Evolutionary conservation across 2,797 vertebrate species (phyloP).

Genomic region (Paratrypauchen microcephalus): DNA sequence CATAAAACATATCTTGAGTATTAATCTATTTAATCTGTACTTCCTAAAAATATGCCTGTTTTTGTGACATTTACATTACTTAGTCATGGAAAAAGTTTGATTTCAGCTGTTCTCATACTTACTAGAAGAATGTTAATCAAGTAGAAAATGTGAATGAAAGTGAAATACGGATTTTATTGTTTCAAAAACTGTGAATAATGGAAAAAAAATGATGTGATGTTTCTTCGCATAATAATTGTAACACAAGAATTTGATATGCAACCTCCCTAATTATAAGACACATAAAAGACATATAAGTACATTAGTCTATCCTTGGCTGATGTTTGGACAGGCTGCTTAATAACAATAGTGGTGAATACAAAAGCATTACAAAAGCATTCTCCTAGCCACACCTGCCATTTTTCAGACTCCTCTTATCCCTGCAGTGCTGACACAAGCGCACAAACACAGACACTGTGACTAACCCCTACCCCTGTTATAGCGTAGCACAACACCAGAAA

Average conservation of each 20-base stretch:
- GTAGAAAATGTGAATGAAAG: no score
- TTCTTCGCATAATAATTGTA: no score
- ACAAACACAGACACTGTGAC: slow-evolving; percentile 51
- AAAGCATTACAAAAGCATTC: slow-evolving; percentile 33
- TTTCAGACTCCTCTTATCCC: slow-evolving; percentile 49
- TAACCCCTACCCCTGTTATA: slow-evolving; percentile 31
- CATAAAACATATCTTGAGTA: background rate
- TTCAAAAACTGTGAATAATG: no score
- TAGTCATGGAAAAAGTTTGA: no score
- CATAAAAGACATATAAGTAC: background rate
- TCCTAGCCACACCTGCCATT: slow-evolving; percentile 53
- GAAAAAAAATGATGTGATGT: no score
- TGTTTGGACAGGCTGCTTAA: slow-evolving; percentile 23
- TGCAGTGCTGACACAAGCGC: slow-evolving; percentile 49
- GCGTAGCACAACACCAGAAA: slow-evolving; percentile 14
- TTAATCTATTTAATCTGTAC: no score
- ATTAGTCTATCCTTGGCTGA: slow-evolving; percentile 12
- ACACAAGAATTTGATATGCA: no score
- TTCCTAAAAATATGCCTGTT: no score
- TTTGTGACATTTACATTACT: no score
- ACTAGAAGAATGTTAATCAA: no score
- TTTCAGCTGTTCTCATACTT: no score
- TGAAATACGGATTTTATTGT: no score
- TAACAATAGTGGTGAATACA: slow-evolving; percentile 27
- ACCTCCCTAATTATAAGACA: background rate